Base-by-base conservation (phyloP, 2,888 invertebrate species). In the Erynnis tages region DNA sequence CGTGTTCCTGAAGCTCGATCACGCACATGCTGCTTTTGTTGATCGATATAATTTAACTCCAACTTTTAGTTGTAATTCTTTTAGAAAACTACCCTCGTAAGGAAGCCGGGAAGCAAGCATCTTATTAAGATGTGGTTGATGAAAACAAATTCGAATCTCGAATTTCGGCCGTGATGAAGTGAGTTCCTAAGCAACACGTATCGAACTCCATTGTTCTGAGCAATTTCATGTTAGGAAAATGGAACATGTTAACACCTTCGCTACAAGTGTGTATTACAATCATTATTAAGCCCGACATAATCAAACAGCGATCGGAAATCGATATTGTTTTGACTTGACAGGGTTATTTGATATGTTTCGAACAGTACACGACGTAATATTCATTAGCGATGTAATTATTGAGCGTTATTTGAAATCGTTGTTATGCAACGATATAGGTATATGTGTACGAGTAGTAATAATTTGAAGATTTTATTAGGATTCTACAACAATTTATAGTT, bases 241-340 rank as follows among this genome's bases (percentile, higher is more conserved):
- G 49, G 40, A 49, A 49, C 40, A 49, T 41, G 41, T 11, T 16
- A 49, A 41, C 49, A 49, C 49, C 41, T 48, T 34, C 30, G 23
- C 17, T 41, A 34, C 49, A 41, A 49, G 41, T 49, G 41, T 40
- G 25, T 49, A 19, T 49, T 34, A 49, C 49, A 49, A 38, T 35
- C 10, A 38, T 49, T 40, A 35, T 17, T 29, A 41, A 30, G 38
- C 41, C 25, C 49, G 34, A 41, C 25, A 34, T 41, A 41, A 41
- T 46, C 34, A 49, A 41, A 48, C 38, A 40, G 38, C n/a, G 25
- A 41, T 49, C 17, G 40, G 32, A 11, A 49, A 41, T 41, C 41
- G 49, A 49, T 49, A 45, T 45, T 45, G 32, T 34, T 45, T 32
- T 17, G 32, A 23, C 17, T 41, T 49, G 47, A 48, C 25, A 25